Conservation (phyloP, 2,888 invertebrate genomes). For the Lasius platythorax region DNA sequence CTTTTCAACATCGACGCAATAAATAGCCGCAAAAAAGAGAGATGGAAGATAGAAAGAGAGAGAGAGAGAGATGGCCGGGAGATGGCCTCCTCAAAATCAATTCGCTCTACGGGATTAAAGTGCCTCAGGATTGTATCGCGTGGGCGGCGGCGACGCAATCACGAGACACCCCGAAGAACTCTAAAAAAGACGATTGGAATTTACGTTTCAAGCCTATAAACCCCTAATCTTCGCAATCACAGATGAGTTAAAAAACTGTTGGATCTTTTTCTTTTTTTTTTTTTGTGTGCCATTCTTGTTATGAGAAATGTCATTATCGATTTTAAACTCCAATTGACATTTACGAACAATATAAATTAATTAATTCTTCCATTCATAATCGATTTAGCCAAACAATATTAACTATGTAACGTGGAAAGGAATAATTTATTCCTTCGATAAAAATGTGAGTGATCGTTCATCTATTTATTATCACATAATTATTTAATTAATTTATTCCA, state of each 20-base stretch:
- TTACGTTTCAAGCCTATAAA: not conserved
- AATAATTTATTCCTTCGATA: not conserved
- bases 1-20: conserved; percentile 55
- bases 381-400: not conserved
- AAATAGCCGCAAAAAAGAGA: conserved; percentile 40
- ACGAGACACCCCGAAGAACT: conserved; percentile 1
- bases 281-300: not conserved
- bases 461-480: not conserved
- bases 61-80: conserved; percentile 4
- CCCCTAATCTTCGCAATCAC: not conserved
- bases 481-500: not conserved
- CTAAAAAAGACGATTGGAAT: not conserved
- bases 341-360: not conserved
- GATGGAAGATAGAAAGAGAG: not conserved
- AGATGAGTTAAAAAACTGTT: not conserved
- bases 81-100: conserved; percentile 63
- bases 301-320: not conserved
- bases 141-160: conserved; percentile 40
- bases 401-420: not conserved
- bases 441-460: not conserved
- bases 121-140: conserved; percentile 42
- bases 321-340: not conserved
- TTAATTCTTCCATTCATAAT: not conserved
- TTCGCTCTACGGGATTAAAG: conserved; percentile 66
- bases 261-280: not conserved